A percentile compares a stretch with the other conserved stretches of the same genome.
Evolutionary conservation across 2,113 vertebrate species (phyloP).

Genomic region (Hemiscyllium ocellatum): DNA sequence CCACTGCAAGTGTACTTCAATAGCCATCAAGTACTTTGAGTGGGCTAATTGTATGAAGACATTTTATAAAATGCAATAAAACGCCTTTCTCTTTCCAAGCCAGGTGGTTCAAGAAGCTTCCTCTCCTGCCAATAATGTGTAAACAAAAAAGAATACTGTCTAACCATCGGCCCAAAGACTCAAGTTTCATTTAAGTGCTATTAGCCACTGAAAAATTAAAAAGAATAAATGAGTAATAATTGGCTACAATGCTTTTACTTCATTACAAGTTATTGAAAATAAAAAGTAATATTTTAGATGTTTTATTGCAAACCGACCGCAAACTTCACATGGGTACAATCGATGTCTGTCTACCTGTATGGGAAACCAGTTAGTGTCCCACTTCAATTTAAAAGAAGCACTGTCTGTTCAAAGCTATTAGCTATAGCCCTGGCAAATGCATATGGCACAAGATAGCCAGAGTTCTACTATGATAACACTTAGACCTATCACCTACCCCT

Average conservation of each 20-base stretch:
- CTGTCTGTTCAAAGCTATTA: neutral
- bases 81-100: neutral
- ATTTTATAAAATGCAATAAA: neutral
- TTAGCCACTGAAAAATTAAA: neutral
- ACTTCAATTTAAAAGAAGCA: neutral
- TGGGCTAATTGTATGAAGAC: neutral
- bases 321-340: neutral
- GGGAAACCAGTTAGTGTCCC: neutral
- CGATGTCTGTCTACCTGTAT: neutral
- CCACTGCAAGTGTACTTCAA: neutral
- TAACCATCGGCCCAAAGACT: neutral
- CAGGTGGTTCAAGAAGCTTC: neutral
- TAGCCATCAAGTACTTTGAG: neutral
- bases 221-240: neutral
- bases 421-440: neutral
- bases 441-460: neutral
- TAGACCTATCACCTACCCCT: neutral
- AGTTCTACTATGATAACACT: neutral
- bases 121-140: neutral
- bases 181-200: neutral
- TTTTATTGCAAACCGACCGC: neutral
- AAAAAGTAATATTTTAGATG: no score
- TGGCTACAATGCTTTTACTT: neutral
- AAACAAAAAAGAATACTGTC: neutral
- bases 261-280: neutral